Evolutionary conservation across 2,888 invertebrate genomes (phyloP).

Genomic region (Syritta pipiens): DNA sequence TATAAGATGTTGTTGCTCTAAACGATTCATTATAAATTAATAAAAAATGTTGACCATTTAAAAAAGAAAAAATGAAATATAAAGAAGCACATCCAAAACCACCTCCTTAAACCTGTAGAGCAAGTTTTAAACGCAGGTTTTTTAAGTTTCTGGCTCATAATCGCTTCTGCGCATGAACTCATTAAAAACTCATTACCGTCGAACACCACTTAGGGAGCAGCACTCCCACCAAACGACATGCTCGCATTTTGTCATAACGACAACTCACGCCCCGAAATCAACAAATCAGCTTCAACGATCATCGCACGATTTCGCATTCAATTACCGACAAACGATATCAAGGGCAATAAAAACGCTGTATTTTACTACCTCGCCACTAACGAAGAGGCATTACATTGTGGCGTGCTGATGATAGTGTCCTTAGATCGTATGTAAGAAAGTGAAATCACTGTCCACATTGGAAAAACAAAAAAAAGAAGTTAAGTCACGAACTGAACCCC

Average conservation of each 20-base stretch:
- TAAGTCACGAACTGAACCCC: constrained; percentile 24
- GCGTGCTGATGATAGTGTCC: constrained; percentile 28
- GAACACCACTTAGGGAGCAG: neutral
- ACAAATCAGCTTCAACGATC: constrained; percentile 42
- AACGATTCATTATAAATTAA: no score
- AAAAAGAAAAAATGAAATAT: no score
- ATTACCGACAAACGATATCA: constrained; percentile 17
- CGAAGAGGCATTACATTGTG: constrained; percentile 30
- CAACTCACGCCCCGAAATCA: constrained; percentile 21
- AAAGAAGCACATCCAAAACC: no score
- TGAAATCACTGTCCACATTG: constrained; percentile 42
- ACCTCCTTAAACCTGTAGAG: constrained; percentile 20
- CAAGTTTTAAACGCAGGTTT: constrained; percentile 28
- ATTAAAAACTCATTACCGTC: constrained; percentile 27
- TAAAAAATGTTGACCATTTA: no score
- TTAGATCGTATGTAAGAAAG: constrained; percentile 54
- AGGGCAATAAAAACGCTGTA: constrained; percentile 48
- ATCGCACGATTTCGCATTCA: constrained; percentile 55
- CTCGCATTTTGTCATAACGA: constrained; percentile 18
- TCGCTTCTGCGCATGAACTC: constrained; percentile 22
- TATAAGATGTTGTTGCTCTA: no score
- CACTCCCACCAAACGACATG: neutral
- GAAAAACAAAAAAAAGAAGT: constrained; percentile 42
- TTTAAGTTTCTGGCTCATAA: constrained; percentile 26
- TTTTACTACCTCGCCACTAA: constrained; percentile 52